Conservation (phyloP, 2,113 vertebrate species). For the Erinaceus europaeus region DNA sequence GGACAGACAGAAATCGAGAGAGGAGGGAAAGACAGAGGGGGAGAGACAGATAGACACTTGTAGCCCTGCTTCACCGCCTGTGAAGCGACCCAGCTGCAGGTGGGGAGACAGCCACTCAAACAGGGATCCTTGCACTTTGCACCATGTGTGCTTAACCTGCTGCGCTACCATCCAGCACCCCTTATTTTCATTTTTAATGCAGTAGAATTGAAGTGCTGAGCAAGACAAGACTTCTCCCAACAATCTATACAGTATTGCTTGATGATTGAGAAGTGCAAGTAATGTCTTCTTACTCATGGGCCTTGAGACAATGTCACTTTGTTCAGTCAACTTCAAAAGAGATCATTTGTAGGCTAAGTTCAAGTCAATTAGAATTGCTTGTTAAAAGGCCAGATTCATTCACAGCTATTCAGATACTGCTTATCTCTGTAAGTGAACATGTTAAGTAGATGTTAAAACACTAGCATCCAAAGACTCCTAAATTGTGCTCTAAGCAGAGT, state of each 20-base stretch:
- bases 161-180: too few relatives aligned
- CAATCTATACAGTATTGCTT: accelerated
- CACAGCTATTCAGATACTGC: background rate
- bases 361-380: background rate
- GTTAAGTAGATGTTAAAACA: background rate
- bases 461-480: background rate
- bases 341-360: background rate
- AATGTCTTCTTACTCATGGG: accelerated
- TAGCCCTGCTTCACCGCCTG: too few relatives aligned
- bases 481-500: too few relatives aligned
- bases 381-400: background rate
- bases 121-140: too few relatives aligned
- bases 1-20: too few relatives aligned
- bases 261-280: background rate
- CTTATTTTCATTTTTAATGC: too few relatives aligned
- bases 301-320: background rate
- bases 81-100: too few relatives aligned
- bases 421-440: background rate
- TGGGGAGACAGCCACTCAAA: too few relatives aligned
- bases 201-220: background rate
- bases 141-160: too few relatives aligned
- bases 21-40: too few relatives aligned
- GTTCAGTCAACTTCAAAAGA: background rate
- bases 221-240: background rate
- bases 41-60: too few relatives aligned